Conservation (phyloP, 1,140 invertebrate species). For the Amyelois transitella region DNA sequence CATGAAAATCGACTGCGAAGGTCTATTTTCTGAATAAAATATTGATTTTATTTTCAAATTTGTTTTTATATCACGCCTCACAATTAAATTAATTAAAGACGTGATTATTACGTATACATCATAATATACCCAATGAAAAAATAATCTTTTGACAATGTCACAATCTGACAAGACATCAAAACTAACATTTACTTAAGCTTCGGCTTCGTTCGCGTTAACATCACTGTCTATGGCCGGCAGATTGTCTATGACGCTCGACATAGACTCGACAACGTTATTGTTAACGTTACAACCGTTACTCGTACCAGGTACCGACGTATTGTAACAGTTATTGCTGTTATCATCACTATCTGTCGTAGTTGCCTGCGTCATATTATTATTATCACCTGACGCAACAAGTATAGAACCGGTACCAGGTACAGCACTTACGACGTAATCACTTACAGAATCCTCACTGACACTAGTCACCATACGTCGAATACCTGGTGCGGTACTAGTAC, state of each 20-base stretch:
- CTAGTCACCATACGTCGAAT: too few species aligned
- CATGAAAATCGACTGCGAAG: too few species aligned
- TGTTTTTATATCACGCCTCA: too few species aligned
- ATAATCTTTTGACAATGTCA: too few species aligned
- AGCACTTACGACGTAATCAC: neutral
- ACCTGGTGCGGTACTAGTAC: constrained; percentile 2
- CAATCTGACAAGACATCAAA: neutral
- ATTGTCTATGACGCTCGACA: constrained; percentile 50
- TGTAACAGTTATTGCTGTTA: constrained; percentile 1
- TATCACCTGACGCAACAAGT: neutral
- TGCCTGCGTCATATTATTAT: too few species aligned
- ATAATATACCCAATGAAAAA: too few species aligned
- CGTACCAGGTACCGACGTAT: neutral
- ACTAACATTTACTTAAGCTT: neutral
- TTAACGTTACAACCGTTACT: constrained; percentile 5
- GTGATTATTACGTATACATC: too few species aligned
- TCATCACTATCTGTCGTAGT: neutral
- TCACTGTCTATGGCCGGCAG: constrained; percentile 58
- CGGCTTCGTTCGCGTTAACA: constrained; percentile 31
- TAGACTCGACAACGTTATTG: constrained; percentile 18
- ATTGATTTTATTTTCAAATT: too few species aligned
- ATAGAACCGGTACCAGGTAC: neutral
- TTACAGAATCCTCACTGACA: neutral
- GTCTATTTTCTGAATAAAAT: too few species aligned
- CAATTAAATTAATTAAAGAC: too few species aligned